These are phyloP conservation scores for Clarias platycephalus DNA, from an alignment of 2,797 vertebrate genomes.

Conservation along the genomic window DNA sequence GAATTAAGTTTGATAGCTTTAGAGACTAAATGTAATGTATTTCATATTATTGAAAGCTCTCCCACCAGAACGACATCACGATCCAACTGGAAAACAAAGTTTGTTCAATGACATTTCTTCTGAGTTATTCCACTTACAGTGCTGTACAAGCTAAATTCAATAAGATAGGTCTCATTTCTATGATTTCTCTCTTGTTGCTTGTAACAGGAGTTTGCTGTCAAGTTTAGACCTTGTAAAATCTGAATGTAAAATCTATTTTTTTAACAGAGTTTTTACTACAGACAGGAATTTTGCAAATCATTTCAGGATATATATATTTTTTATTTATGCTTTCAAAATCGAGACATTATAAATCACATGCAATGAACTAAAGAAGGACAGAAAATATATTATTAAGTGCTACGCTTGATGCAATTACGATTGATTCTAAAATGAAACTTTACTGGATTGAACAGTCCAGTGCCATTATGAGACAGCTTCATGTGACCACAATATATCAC, in stretches of 20 bases:
- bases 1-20: not conserved
- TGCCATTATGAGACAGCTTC: not conserved
- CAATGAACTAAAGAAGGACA: not conserved
- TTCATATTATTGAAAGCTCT: not conserved
- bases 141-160: constrained; percentile 2
- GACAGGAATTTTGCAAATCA: not conserved
- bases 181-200: not conserved
- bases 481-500: not conserved
- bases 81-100: not conserved
- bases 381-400: not conserved
- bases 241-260: not conserved
- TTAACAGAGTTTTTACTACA: not conserved
- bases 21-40: constrained; percentile 2
- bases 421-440: not conserved
- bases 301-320: not conserved
- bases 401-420: not conserved
- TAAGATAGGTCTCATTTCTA: not conserved
- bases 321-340: not conserved
- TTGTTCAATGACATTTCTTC: not conserved
- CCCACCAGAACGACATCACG: not conserved
- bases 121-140: not conserved
- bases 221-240: not conserved
- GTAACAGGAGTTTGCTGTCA: not conserved
- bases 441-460: not conserved
- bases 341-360: not conserved